Evolutionary conservation across 2,888 invertebrate species (phyloP).

Genomic region (Philhelius pedissequus): DNA sequence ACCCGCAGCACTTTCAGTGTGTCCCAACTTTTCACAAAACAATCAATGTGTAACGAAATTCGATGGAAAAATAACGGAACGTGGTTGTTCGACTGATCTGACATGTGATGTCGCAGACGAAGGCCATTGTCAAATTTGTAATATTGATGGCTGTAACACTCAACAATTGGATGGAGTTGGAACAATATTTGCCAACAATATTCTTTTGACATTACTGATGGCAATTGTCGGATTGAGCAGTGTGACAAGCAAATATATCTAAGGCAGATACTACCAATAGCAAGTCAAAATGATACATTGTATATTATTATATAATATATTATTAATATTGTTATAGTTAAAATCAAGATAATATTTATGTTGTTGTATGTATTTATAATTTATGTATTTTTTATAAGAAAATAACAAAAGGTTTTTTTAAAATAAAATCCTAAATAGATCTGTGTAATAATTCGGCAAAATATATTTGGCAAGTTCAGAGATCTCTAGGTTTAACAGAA

Average conservation of each 20-base stretch:
- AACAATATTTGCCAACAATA: slow-evolving; percentile 24
- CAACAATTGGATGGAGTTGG: slow-evolving; percentile 60
- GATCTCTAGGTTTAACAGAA: no score
- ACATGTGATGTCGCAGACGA: slow-evolving; percentile 70
- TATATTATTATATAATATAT: slow-evolving; percentile 61
- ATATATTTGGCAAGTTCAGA: no score
- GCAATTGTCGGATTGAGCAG: slow-evolving; percentile 25
- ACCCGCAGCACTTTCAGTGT: slow-evolving; percentile 70
- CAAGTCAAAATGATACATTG: slow-evolving; percentile 10
- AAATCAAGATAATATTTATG: slow-evolving; percentile 29
- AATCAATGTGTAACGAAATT: slow-evolving; percentile 72
- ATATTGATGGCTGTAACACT: slow-evolving; percentile 73
- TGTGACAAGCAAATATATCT: slow-evolving; percentile 2
- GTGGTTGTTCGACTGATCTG: slow-evolving; percentile 73
- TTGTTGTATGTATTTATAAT: slow-evolving; percentile 19
- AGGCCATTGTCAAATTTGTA: slow-evolving; percentile 71
- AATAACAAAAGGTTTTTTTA: background rate
- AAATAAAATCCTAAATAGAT: background rate
- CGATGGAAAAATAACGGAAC: slow-evolving; percentile 63
- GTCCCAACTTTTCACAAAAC: slow-evolving; percentile 71
- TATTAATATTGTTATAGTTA: slow-evolving; percentile 29
- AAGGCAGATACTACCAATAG: background rate
- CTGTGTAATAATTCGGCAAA: no score
- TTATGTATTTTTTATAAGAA: slow-evolving; percentile 19
- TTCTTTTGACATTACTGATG: slow-evolving; percentile 33